Percentiles rank a stretch among this genome's conserved stretches.
Evolutionary conservation across 2,113 vertebrate genomes (phyloP).

Genomic region (Syngnathus floridae): DNA sequence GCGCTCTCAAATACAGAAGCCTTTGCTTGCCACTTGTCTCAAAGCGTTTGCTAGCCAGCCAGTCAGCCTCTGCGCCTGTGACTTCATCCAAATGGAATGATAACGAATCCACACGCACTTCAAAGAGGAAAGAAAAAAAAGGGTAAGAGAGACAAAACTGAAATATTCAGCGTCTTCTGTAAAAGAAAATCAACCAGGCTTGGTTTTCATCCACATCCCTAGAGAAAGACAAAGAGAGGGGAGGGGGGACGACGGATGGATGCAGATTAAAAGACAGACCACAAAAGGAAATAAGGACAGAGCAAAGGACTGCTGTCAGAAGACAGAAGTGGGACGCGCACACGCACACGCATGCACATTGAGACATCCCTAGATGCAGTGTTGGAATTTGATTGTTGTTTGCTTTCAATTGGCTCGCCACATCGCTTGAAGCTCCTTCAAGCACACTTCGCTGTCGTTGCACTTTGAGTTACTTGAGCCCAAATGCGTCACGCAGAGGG

Average conservation of each 20-base stretch:
- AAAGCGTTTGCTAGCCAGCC: slow-evolving; percentile 13
- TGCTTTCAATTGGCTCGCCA: too few species aligned
- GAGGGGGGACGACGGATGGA: slow-evolving; percentile 4
- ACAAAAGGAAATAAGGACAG: slow-evolving; percentile 20
- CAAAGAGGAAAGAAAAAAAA: slow-evolving; percentile 80
- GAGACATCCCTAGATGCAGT: too few species aligned
- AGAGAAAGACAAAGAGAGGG: slow-evolving; percentile 34
- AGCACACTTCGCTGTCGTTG: not conserved
- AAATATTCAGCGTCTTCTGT: slow-evolving; percentile 89
- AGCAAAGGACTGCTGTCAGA: not conserved
- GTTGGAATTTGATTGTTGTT: too few species aligned
- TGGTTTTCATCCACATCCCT: slow-evolving; percentile 58
- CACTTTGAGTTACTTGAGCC: not conserved
- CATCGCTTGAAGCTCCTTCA: not conserved
- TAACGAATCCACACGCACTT: slow-evolving; percentile 88
- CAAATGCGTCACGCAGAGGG: not conserved
- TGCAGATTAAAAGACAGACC: slow-evolving; percentile 51
- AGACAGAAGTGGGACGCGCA: not conserved
- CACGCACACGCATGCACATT: too few species aligned
- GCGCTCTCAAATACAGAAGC: slow-evolving; percentile 43
- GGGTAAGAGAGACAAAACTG: slow-evolving; percentile 82
- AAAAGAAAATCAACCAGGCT: slow-evolving; percentile 69
- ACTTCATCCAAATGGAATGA: slow-evolving; percentile 82
- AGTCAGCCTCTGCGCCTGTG: slow-evolving; percentile 58
- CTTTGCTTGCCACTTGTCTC: slow-evolving; percentile 50